Evolutionary conservation across 1,140 invertebrate species (phyloP).

Genomic region (Andrena cerasifolii): DNA sequence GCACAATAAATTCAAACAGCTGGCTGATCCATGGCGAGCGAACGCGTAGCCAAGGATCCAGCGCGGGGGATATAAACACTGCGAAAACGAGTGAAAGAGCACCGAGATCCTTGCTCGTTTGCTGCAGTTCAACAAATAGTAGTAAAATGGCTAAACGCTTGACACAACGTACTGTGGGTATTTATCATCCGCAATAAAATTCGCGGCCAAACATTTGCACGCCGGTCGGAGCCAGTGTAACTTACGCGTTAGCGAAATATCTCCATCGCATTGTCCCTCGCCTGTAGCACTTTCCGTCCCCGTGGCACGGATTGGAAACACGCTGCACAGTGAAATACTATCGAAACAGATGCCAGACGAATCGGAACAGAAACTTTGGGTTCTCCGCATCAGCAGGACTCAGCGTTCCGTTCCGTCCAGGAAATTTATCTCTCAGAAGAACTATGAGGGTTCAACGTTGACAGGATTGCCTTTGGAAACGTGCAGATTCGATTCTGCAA

Average conservation of each 20-base stretch:
- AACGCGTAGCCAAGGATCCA: neutral
- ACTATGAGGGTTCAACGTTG: too few relatives aligned
- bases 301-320: neutral
- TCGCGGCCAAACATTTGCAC: neutral
- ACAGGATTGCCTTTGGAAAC: too few relatives aligned
- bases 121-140: constrained; percentile 42
- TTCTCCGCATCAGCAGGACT: too few relatives aligned
- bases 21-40: neutral
- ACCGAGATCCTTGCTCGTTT: neutral
- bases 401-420: too few relatives aligned
- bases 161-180: neutral
- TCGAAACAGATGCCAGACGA: neutral
- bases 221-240: too few relatives aligned
- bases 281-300: too few relatives aligned
- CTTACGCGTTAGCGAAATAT: neutral
- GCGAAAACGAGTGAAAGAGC: neutral
- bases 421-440: too few relatives aligned
- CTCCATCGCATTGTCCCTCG: neutral
- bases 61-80: neutral
- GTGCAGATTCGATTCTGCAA: too few relatives aligned
- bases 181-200: constrained; percentile 5
- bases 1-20: neutral
- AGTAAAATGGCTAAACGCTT: neutral
- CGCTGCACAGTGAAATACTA: neutral
- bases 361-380: too few relatives aligned